Base-by-base conservation (phyloP, 2,888 invertebrate genomes). In the Diloba caeruleocephala region DNA sequence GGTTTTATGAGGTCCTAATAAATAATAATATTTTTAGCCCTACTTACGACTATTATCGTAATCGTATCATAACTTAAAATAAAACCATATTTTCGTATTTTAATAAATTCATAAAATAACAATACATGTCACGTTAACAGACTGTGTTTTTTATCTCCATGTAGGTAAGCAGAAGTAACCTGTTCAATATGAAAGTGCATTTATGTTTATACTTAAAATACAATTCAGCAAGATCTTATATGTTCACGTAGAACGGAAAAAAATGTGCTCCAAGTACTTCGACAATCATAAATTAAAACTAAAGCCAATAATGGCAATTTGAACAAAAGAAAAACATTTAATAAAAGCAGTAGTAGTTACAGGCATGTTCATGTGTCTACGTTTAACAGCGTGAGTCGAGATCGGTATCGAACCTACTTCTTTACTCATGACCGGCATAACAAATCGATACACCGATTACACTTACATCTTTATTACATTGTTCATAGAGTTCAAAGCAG, bases 321-420 rank as follows among this genome's bases (percentile, higher is more conserved):
- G 44, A 52, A 61, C 50, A 69, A 60, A 66, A 68, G 60, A 66
- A 72, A 58, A 55, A 70, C 62, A 61, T 71, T 71, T 67, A 80
- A 82, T 77, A 81, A 78, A 81, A 76, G 71, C 78, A 78, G 84
- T 84, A 78, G 84, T 84, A 84, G 84, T 87, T 79, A 82, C 78
- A 77, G 76, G 62, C 70, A 77, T 83, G 81, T 85, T 83, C 80
- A 78, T 76, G 79, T 83, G 81, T 76, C 74, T 79, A 73, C 70
- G 67, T 77, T 81, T 79, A 81, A 81, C 81, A 70, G 79, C 71
- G 66, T 76, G 76, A 78, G 78, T 79, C 66, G 66, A 82, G 89
- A 89, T 89, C 79, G 39, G 61, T 87, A 89, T 89, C 88, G 54
- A 76, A 77, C 55, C 71, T 75, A 78, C 79, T 82, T 78, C 82